Percentiles rank a stretch among this genome's conserved stretches.
These are phyloP conservation scores for Dendrolimus houi DNA, from an alignment of 2,888 invertebrate genomes.

Conservation along the genomic window DNA sequence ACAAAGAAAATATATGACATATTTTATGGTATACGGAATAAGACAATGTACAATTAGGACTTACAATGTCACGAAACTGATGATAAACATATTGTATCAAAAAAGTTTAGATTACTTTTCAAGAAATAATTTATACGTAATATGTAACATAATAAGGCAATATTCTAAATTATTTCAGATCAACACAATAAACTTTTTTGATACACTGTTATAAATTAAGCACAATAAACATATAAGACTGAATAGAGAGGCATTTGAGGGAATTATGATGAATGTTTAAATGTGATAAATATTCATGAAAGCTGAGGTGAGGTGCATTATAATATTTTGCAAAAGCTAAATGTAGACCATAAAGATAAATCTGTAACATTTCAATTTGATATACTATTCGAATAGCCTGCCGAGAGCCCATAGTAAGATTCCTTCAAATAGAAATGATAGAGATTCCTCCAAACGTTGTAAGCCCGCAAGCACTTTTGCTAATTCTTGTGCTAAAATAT, in stretches of 20 bases:
- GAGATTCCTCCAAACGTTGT: neutral
- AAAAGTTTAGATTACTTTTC: too few relatives aligned
- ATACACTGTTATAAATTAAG: constrained; percentile 2
- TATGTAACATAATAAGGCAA: neutral
- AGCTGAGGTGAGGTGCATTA: neutral
- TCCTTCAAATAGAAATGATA: neutral
- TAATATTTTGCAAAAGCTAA: constrained; percentile 4
- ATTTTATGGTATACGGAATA: neutral
- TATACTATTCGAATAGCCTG: neutral
- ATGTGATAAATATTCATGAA: constrained; percentile 20
- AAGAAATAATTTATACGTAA: neutral
- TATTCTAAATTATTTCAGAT: neutral
- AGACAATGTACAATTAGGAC: too few relatives aligned
- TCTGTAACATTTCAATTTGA: neutral
- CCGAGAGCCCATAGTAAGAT: too few relatives aligned
- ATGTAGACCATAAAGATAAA: constrained; percentile 1
- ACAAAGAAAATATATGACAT: neutral
- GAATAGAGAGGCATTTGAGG: constrained; percentile 12
- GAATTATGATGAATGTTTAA: constrained; percentile 10
- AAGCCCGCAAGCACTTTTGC: neutral
- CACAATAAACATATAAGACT: constrained; percentile 6
- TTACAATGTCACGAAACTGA: too few relatives aligned
- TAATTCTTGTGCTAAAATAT: too few relatives aligned
- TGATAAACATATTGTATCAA: too few relatives aligned
- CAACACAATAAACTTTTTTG: neutral